Percentiles rank a stretch among this genome's conserved stretches.
Evolutionary conservation across 2,113 vertebrate genomes (phyloP).

Genomic region (Hippocampus guttulatus): DNA sequence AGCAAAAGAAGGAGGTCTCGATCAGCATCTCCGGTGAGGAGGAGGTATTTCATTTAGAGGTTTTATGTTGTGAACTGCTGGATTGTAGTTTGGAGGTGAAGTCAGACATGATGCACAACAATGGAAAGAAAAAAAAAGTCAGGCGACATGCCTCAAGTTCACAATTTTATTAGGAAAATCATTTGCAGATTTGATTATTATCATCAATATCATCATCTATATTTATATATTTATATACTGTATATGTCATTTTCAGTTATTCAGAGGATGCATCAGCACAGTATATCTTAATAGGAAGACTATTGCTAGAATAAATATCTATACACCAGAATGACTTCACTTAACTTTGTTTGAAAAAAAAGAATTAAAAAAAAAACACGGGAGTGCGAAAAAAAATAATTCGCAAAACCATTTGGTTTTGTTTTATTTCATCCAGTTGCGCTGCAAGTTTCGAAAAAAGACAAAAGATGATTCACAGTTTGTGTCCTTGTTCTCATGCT

Average conservation of each 20-base stretch:
- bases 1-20: no score
- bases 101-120: not conserved
- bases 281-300: slow-evolving; percentile 78
- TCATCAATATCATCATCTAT: slow-evolving; percentile 33
- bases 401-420: slow-evolving; percentile 50
- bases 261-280: slow-evolving; percentile 75
- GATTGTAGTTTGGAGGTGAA: not conserved
- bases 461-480: slow-evolving; percentile 73
- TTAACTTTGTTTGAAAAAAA: not conserved
- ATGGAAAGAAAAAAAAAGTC: not conserved
- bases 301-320: slow-evolving; percentile 77
- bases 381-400: slow-evolving; percentile 43
- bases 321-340: slow-evolving; percentile 62
- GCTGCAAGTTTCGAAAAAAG: slow-evolving; percentile 36
- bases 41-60: no score
- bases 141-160: slow-evolving; percentile 45
- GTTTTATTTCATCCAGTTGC: slow-evolving; percentile 3
- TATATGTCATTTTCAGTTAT: slow-evolving; percentile 65
- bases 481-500: slow-evolving; percentile 75
- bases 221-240: slow-evolving; percentile 24
- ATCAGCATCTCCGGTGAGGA: no score
- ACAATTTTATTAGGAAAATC: slow-evolving; percentile 75
- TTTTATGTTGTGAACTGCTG: no score
- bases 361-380: slow-evolving; percentile 28
- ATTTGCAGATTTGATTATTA: slow-evolving; percentile 73